A percentile compares a stretch with the other conserved stretches of the same genome.
Conservation (phyloP, 2,888 invertebrate species). For the Nomada ruficornis region DNA sequence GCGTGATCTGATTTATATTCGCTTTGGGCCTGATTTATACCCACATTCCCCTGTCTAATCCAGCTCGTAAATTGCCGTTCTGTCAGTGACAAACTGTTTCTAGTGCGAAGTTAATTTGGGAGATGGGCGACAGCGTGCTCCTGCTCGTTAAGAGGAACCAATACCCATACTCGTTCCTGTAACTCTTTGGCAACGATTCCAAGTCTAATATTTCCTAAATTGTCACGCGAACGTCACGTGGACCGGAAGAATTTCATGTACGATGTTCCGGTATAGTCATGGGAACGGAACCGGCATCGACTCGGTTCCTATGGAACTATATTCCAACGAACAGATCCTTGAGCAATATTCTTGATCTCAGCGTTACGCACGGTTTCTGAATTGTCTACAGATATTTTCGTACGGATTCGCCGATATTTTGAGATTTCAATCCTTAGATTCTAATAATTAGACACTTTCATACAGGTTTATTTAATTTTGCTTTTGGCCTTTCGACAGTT, state of each 20-base stretch:
- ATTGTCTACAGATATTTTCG: too few species aligned
- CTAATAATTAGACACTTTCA: too few species aligned
- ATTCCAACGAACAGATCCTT: background rate
- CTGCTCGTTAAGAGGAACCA: constrained; percentile 10
- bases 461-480: too few species aligned
- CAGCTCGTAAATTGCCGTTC: constrained; percentile 40
- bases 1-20: background rate
- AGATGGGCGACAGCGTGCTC: constrained; percentile 10
- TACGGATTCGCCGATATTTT: too few species aligned
- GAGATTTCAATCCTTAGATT: too few species aligned
- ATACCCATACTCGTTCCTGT: constrained; percentile 18
- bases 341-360: background rate
- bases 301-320: background rate
- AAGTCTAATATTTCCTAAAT: constrained; percentile 27
- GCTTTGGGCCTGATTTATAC: constrained; percentile 29
- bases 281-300: background rate
- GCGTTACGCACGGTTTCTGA: background rate
- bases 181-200: constrained; percentile 41
- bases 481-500: too few species aligned
- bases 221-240: constrained; percentile 48
- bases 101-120: constrained; percentile 45
- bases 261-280: constrained; percentile 23
- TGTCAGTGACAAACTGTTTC: constrained; percentile 50
- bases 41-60: constrained; percentile 1
- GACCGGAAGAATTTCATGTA: constrained; percentile 26